Conservation (phyloP, 2,888 invertebrate genomes). For the Chaetogeoica ovagalla region DNA sequence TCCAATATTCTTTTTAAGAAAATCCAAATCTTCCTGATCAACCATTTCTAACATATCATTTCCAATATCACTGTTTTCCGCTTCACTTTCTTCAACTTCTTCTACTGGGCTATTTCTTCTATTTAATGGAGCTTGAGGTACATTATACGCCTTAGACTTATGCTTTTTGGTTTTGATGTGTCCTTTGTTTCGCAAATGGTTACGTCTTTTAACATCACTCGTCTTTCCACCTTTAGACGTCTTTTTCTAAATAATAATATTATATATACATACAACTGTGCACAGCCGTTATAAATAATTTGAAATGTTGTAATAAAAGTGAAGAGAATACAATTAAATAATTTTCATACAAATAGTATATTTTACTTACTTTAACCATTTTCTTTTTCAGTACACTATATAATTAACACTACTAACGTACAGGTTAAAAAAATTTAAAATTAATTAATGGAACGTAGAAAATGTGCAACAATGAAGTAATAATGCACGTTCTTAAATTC, state of each 20-base stretch:
- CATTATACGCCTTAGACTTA: conserved; percentile 46
- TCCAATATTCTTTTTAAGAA: conserved; percentile 62
- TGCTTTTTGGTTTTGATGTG: conserved; percentile 54
- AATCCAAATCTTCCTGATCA: conserved; percentile 65
- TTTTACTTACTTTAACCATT: conserved; percentile 36
- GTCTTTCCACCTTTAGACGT: conserved; percentile 50
- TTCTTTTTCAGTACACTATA: background rate
- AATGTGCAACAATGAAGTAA: background rate
- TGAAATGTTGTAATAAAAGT: background rate
- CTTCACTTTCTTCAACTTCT: conserved; percentile 57
- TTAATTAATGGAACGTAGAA: too few relatives aligned
- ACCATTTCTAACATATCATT: conserved; percentile 67
- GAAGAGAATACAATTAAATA: too few relatives aligned
- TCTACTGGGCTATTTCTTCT: conserved; percentile 21
- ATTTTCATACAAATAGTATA: background rate
- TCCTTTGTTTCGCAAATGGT: conserved; percentile 55
- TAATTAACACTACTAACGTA: background rate
- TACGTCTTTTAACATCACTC: conserved; percentile 53
- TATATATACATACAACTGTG: too few relatives aligned
- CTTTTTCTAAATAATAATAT: conserved; percentile 6
- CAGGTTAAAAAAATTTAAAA: too few relatives aligned
- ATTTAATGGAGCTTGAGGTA: conserved; percentile 50
- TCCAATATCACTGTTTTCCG: conserved; percentile 63
- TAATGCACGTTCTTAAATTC: background rate
- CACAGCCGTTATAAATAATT: too few relatives aligned